These are phyloP conservation scores for Nothura maculosa DNA, from an alignment of 2,797 vertebrate species.

Conservation along the genomic window DNA sequence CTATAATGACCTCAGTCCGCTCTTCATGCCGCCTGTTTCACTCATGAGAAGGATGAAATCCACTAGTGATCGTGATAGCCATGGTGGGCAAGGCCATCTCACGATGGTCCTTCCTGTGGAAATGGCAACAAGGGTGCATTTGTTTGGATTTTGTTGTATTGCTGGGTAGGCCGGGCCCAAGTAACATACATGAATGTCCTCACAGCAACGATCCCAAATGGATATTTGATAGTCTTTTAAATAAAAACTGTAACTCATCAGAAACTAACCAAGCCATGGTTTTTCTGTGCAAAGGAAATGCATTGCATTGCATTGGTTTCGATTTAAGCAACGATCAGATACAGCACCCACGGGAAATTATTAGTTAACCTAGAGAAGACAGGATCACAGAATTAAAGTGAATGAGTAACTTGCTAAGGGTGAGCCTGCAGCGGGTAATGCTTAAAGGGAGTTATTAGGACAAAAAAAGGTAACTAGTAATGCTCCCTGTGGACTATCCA, in stretches of 20 bases:
- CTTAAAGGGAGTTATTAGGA: slow-evolving; percentile 40
- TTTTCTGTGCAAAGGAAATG: background rate
- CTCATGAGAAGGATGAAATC: background rate
- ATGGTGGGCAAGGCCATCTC: background rate
- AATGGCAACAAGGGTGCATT: background rate
- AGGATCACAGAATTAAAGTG: slow-evolving; percentile 58
- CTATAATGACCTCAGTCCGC: background rate
- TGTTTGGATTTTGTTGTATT: background rate
- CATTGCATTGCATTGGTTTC: background rate
- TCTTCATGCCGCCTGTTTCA: background rate
- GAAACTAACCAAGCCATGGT: background rate
- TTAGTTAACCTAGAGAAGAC: slow-evolving; percentile 58
- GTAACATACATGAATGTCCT: background rate
- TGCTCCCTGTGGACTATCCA: background rate
- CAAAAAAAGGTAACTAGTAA: slow-evolving; percentile 14
- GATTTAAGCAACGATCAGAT: background rate
- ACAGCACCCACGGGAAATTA: slow-evolving; percentile 55
- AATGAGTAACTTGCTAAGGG: slow-evolving; percentile 49
- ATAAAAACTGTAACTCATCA: background rate
- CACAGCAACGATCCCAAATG: too few species aligned
- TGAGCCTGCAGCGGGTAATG: slow-evolving; percentile 50
- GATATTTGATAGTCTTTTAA: too few species aligned
- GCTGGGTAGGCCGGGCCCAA: background rate
- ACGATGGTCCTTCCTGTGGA: accelerated
- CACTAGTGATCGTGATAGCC: background rate